Evolutionary conservation across 2,113 vertebrate genomes (phyloP), one percentile per base, ranked within the genome.

Genomic region (Psittacula cyanocephala): DNA sequence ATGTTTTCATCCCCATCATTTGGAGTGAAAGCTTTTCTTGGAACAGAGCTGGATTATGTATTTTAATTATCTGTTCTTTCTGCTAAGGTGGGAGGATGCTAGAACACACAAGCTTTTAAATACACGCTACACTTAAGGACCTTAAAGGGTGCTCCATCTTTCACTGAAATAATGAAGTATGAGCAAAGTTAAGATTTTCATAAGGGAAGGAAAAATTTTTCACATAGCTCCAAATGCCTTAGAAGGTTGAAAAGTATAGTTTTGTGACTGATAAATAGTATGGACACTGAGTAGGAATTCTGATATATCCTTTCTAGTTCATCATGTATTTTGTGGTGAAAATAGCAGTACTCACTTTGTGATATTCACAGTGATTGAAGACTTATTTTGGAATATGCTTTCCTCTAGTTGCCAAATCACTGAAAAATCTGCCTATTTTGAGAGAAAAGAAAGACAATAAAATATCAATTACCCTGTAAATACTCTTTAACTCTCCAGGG

Each of bases 321-420:
- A 37, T 31, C 57, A 22, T 35, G 50, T 37, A 11, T 69, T 70
- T 63, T 74, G 29, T 62, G 39, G 57, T 59, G 62, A 71, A 57
- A 31, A 33, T 1, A 70, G 64, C 46, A 69, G 12, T 39, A 93
- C 97, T 97, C 89, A 97, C 96, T 97, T 96, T 69, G 68, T 89
- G 80, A 97, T 11, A 15, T 17, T 89, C 74, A 96, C 11, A 28
- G 81, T 70, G 94, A 97, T n/a, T 23, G 86, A 94, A 43, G 89
- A 69, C 31, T 68, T 91, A 10, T 71, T 76, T 89, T 91, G 77
- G 81, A 97, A 96, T 23, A 22, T 11, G 11, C 41, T 89, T 89
- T 97, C 83, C 44, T 91, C 95, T 49, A 97, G 60, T 85, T 97
- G 96, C 97, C 97, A 98, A 50, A 91, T 91, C 18, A 97, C 82